These are phyloP conservation scores for Endomychus coccineus DNA, from an alignment of 2,888 invertebrate genomes.

Conservation along the genomic window DNA sequence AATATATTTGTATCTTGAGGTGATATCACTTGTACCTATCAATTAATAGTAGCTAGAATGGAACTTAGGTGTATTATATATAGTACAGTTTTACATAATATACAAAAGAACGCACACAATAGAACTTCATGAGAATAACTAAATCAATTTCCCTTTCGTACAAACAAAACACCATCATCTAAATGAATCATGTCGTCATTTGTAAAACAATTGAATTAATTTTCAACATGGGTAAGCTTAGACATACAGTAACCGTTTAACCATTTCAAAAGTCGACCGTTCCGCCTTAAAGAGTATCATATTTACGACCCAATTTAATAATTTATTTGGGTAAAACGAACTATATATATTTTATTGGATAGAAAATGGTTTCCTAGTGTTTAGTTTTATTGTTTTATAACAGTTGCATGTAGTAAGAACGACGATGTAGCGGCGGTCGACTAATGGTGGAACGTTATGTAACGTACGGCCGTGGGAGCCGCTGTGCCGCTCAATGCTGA, in stretches of 20 bases:
- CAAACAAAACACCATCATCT: slow-evolving; percentile 24
- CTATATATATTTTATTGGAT: slow-evolving; percentile 23
- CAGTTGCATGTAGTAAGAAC: slow-evolving; percentile 25
- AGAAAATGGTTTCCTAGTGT: slow-evolving; percentile 26
- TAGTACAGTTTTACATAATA: not conserved
- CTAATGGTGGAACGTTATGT: too few relatives aligned
- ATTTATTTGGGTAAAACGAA: slow-evolving; percentile 25
- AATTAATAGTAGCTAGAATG: too few relatives aligned
- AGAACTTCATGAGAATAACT: slow-evolving; percentile 1
- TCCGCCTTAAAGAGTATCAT: slow-evolving; percentile 22
- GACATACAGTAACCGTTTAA: slow-evolving; percentile 26
- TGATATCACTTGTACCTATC: too few relatives aligned
- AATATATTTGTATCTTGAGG: too few relatives aligned
- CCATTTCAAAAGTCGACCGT: slow-evolving; percentile 23
- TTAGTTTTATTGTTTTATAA: slow-evolving; percentile 30
- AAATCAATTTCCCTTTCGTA: slow-evolving; percentile 13
- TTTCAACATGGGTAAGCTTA: slow-evolving; percentile 43
- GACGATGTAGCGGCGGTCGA: too few relatives aligned
- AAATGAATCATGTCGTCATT: slow-evolving; percentile 42
- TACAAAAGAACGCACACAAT: too few relatives aligned
- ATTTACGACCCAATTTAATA: slow-evolving; percentile 29
- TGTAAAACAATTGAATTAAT: slow-evolving; percentile 46
- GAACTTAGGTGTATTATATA: too few relatives aligned
- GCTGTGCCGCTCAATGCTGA: slow-evolving; percentile 32
- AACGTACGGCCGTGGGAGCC: too few relatives aligned